A percentile compares a stretch with the other conserved stretches of the same genome.
Evolutionary conservation across 2,888 invertebrate genomes (phyloP).

Genomic region (Eupsilia transversa): DNA sequence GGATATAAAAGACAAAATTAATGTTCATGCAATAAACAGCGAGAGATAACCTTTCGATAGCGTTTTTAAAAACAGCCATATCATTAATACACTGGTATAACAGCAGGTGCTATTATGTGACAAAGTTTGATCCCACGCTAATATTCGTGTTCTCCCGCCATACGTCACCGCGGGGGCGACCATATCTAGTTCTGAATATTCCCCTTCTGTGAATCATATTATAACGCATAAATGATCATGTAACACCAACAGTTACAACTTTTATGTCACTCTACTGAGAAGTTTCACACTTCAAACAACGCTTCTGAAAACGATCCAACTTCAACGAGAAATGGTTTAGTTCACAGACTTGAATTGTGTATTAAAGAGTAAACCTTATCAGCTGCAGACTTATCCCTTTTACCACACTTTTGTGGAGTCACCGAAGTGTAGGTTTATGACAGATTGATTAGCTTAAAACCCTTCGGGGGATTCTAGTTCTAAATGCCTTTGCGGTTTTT

Average conservation of each 20-base stretch:
- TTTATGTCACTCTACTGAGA: conserved; percentile 2
- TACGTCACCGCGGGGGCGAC: conserved; percentile 73
- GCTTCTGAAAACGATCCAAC: not conserved
- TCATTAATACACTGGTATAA: conserved; percentile 50
- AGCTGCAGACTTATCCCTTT: conserved; percentile 11
- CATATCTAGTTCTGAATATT: conserved; percentile 71
- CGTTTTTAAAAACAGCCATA: conserved; percentile 40
- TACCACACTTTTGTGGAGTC: not conserved
- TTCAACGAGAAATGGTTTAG: not conserved
- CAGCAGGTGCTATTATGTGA: conserved; percentile 76
- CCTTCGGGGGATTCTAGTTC: conserved; percentile 13
- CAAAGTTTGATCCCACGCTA: conserved; percentile 77
- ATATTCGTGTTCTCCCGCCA: conserved; percentile 72
- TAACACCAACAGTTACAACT: conserved; percentile 2
- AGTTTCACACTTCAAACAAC: conserved; percentile 9
- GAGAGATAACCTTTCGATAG: conserved; percentile 77
- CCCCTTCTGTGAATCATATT: conserved; percentile 66
- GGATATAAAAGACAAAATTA: conserved; percentile 57
- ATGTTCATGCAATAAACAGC: conserved; percentile 53
- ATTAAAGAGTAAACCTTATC: not conserved
- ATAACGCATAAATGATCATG: conserved; percentile 25
- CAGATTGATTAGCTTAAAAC: conserved; percentile 3
- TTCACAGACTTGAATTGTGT: not conserved
- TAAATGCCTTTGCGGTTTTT: not conserved
- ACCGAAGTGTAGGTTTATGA: not conserved